Evolutionary conservation across 2,797 vertebrate genomes (phyloP).

Genomic region (Limnodromus scolopaceus): DNA sequence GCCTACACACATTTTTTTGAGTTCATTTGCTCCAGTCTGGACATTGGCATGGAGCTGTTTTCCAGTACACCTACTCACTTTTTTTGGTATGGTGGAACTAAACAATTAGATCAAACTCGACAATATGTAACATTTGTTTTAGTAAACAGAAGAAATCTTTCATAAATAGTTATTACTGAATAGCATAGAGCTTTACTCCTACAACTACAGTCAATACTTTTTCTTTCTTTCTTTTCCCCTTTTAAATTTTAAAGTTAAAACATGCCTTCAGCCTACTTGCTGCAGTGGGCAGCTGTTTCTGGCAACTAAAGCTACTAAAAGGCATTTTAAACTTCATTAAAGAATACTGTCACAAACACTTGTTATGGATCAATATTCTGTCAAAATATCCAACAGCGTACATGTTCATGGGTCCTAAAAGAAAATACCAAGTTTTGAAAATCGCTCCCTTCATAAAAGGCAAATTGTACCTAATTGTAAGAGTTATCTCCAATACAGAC

Average conservation of each 20-base stretch:
- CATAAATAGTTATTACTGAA: not conserved
- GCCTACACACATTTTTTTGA: conserved; percentile 72
- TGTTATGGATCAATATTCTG: rapidly evolving
- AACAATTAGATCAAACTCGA: not conserved
- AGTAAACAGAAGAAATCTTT: conserved; percentile 7
- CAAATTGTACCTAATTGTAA: not conserved
- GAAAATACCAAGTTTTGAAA: not conserved
- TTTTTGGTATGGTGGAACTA: not conserved
- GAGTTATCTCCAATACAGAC: not conserved
- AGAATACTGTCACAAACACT: not conserved
- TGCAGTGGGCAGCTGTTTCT: not conserved
- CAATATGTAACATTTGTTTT: not conserved
- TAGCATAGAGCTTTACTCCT: not conserved
- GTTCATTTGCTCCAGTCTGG: conserved; percentile 3
- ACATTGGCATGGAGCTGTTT: not conserved
- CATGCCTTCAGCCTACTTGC: not conserved
- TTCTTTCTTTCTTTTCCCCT: not conserved
- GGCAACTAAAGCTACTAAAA: not conserved
- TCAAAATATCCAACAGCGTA: not conserved
- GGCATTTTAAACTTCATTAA: not conserved
- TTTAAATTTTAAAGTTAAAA: not conserved
- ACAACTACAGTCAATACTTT: not conserved
- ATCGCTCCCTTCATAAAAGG: not conserved
- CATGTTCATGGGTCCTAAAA: not conserved
- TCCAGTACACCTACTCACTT: not conserved